These are phyloP conservation scores for Eupristina koningsbergeri DNA, from an alignment of 1,140 invertebrate species.

Conservation along the genomic window DNA sequence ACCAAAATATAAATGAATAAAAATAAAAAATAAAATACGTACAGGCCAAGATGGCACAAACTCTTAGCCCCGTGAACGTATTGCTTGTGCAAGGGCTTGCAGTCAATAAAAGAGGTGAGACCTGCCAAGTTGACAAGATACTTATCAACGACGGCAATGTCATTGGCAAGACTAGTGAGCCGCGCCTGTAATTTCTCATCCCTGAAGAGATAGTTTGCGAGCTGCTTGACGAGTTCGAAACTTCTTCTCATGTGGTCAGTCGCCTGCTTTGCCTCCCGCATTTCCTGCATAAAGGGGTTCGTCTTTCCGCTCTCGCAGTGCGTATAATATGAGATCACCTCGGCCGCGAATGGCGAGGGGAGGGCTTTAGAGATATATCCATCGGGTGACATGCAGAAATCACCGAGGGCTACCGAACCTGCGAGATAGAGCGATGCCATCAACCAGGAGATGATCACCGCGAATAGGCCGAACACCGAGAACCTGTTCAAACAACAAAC, in stretches of 20 bases:
- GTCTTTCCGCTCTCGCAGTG: conserved; percentile 84
- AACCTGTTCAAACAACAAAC: conserved; percentile 71
- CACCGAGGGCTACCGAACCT: conserved; percentile 84
- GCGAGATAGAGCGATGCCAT: conserved; percentile 88
- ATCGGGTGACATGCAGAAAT: conserved; percentile 84
- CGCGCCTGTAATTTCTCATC: conserved; percentile 79
- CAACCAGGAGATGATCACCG: conserved; percentile 92
- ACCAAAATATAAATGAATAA: no score
- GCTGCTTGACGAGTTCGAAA: conserved; percentile 76
- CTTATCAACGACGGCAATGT: conserved; percentile 80
- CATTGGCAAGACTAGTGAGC: conserved; percentile 80
- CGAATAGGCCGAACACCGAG: conserved; percentile 88
- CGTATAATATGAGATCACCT: conserved; percentile 86
- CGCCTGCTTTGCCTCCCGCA: conserved; percentile 83
- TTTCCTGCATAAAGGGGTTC: conserved; percentile 85
- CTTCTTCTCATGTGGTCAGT: conserved; percentile 81
- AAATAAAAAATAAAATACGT: conserved; percentile 63
- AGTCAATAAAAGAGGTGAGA: conserved; percentile 82
- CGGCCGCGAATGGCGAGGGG: conserved; percentile 69
- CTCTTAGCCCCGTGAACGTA: conserved; percentile 84
- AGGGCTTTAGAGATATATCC: conserved; percentile 67
- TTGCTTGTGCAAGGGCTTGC: conserved; percentile 84
- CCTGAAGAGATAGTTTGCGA: conserved; percentile 79
- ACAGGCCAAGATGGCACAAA: conserved; percentile 86
- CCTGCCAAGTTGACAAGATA: conserved; percentile 75